These are phyloP conservation scores for Euthynnus affinis DNA, from an alignment of 2,797 vertebrate genomes.

Conservation along the genomic window DNA sequence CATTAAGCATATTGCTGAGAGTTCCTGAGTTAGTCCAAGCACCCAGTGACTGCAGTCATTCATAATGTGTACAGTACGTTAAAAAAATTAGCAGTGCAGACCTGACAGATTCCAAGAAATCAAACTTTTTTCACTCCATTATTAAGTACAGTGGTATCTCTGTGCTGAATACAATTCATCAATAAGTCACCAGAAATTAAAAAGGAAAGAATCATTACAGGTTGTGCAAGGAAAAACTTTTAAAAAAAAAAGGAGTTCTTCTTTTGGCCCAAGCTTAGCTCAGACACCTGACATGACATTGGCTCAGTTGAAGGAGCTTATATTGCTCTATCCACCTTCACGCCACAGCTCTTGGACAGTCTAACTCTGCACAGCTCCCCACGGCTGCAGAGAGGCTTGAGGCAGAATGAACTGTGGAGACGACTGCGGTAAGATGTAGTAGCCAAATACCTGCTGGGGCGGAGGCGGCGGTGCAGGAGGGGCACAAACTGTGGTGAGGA, in stretches of 20 bases:
- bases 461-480: slow-evolving; percentile 67
- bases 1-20: slow-evolving; percentile 64
- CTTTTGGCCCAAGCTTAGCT: slow-evolving; percentile 45
- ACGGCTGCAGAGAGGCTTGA: slow-evolving; percentile 81
- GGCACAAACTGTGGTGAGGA: slow-evolving; percentile 80
- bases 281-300: slow-evolving; percentile 21
- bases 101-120: slow-evolving; percentile 23
- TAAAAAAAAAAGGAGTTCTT: slow-evolving; percentile 22
- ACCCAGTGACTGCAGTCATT: slow-evolving; percentile 55
- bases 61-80: slow-evolving; percentile 42
- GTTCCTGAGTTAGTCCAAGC: slow-evolving; percentile 74
- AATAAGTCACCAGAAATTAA: slow-evolving; percentile 16
- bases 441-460: slow-evolving; percentile 78
- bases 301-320: slow-evolving; percentile 63
- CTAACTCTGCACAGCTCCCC: slow-evolving; percentile 77
- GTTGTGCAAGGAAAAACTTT: slow-evolving; percentile 42
- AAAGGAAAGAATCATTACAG: slow-evolving; percentile 32
- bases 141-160: slow-evolving; percentile 27
- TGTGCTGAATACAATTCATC: slow-evolving; percentile 24
- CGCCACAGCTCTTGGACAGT: background rate
- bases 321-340: slow-evolving; percentile 23
- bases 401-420: slow-evolving; percentile 86
- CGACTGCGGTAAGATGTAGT: slow-evolving; percentile 82
- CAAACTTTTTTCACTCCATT: slow-evolving; percentile 16
- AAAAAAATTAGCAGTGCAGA: slow-evolving; percentile 40